Evolutionary conservation across 2,888 invertebrate genomes (phyloP).

Genomic region (Caenorhabditis drosophilae): DNA sequence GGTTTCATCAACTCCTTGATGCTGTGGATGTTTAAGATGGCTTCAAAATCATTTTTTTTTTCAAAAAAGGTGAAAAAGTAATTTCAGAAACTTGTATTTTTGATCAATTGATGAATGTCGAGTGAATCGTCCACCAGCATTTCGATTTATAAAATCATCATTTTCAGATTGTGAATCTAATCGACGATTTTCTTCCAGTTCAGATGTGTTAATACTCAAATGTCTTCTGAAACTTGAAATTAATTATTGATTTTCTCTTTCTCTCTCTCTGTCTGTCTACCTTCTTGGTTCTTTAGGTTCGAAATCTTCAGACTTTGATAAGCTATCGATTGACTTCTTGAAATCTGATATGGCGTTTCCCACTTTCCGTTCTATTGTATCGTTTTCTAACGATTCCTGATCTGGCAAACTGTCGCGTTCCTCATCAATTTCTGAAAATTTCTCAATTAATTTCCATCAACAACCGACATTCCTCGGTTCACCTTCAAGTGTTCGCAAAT

Average conservation of each 20-base stretch:
- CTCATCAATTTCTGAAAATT: conserved; percentile 18
- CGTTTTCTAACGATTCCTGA: conserved; percentile 17
- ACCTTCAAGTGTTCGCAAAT: too few species aligned
- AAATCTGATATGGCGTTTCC: too few species aligned
- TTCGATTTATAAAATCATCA: conserved; percentile 6
- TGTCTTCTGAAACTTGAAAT: conserved; percentile 14
- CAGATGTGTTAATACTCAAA: conserved; percentile 14
- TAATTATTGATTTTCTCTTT: background rate
- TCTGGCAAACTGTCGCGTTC: conserved; percentile 29
- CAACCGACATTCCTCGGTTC: too few species aligned
- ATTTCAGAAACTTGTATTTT: background rate
- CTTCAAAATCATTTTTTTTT: background rate
- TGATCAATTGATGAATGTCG: conserved; percentile 19
- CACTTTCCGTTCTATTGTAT: too few species aligned
- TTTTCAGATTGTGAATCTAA: conserved; percentile 7
- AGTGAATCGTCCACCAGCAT: conserved; percentile 15
- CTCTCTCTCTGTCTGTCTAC: too few species aligned
- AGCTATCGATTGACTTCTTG: too few species aligned
- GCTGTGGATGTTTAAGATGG: background rate
- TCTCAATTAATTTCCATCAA: too few species aligned
- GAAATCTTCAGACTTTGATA: too few species aligned
- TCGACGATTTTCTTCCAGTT: conserved; percentile 12
- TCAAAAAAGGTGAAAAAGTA: background rate
- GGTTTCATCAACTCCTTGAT: conserved; percentile 6
- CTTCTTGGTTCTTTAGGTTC: conserved; percentile 6